Conservation (phyloP, 1,140 invertebrate species). For the Druon quercuslanigerum region DNA sequence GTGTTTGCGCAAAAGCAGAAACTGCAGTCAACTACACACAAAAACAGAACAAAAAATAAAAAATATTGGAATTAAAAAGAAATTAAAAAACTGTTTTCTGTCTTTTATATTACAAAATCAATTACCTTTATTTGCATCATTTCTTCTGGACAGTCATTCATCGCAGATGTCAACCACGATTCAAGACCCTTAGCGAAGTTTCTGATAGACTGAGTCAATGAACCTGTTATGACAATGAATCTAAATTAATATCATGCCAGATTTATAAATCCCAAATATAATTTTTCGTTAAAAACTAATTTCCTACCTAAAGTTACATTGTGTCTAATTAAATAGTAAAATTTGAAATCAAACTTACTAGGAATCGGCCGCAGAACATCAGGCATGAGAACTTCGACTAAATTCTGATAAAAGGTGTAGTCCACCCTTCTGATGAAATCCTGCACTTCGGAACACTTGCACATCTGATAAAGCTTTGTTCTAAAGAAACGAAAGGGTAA, state of each 20-base stretch:
- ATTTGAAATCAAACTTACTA: slow-evolving; percentile 75
- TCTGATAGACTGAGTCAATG: slow-evolving; percentile 93
- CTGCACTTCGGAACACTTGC: slow-evolving; percentile 79
- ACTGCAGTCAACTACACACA: slow-evolving; percentile 82
- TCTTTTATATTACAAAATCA: slow-evolving; percentile 14
- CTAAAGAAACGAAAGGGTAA: slow-evolving; percentile 60
- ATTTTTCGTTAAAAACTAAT: background rate
- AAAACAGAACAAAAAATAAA: slow-evolving; percentile 11
- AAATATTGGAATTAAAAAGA: slow-evolving; percentile 6
- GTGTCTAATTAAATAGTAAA: background rate
- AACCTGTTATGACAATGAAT: slow-evolving; percentile 75
- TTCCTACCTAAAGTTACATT: slow-evolving; percentile 2
- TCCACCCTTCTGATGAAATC: slow-evolving; percentile 88
- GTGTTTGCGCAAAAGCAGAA: slow-evolving; percentile 94
- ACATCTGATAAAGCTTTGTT: slow-evolving; percentile 79
- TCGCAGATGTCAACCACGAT: slow-evolving; percentile 89
- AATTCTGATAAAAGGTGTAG: slow-evolving; percentile 95
- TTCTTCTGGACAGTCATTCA: slow-evolving; percentile 89
- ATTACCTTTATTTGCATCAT: slow-evolving; percentile 89
- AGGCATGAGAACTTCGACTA: slow-evolving; percentile 96
- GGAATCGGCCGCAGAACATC: slow-evolving; percentile 97
- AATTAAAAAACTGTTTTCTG: background rate
- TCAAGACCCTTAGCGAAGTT: slow-evolving; percentile 96
- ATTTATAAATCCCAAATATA: no score
- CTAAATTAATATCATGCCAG: slow-evolving; percentile 7